Base-by-base conservation (phyloP, 2,113 vertebrate species). In the Chamaetylas fuelleborni region DNA sequence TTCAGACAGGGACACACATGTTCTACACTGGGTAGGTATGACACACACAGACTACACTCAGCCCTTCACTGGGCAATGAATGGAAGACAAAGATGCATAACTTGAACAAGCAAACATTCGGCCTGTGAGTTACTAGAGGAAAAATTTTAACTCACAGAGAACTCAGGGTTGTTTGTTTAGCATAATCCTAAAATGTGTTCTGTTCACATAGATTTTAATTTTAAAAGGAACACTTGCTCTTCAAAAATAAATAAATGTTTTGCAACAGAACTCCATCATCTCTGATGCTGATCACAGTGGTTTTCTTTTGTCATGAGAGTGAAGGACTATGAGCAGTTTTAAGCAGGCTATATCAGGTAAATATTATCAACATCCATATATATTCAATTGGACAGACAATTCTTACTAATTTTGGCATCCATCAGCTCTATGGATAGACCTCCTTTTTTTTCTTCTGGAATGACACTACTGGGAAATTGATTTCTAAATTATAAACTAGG, bases 401-500 rank as follows among this genome's bases (percentile, higher is more conserved):
- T 45, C 65, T 84, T 66, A 72, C 6, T 38, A 23, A 90, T 81
- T 64, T 5, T 88, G 50, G 45, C 5, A 6, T 81, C n/a, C 34
- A 91, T 82, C 84, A 93, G 40, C 64, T 83, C n/a, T 76, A 53
- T 36, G 34, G 72, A 81, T 45, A 96, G 38, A 88, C 5, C 50
- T 87, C 6, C 50, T 87, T 66, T 89, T 93, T 90, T 64, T 66
- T 90, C 54, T 91, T 92, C 66, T 86, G 66, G 38, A 94, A 78
- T 45, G 82, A 90, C 11, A 29, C 28, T 72, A 65, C 48, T 54
- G 23, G 47, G 50, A 95, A 97, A 90, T 70, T 70, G 47, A 96
- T 90, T 89, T 94, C 84, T 96, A 67, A 57, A 73, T 84, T 86
- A 88, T 86, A 65, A 97, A 89, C 12, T 5, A 73, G 34, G 60